Percentiles rank a stretch among this genome's conserved stretches.
phyloP scores from a whole-genome alignment of 2,888 invertebrate genomes.

The Ochropleura leucogaster region DNA sequence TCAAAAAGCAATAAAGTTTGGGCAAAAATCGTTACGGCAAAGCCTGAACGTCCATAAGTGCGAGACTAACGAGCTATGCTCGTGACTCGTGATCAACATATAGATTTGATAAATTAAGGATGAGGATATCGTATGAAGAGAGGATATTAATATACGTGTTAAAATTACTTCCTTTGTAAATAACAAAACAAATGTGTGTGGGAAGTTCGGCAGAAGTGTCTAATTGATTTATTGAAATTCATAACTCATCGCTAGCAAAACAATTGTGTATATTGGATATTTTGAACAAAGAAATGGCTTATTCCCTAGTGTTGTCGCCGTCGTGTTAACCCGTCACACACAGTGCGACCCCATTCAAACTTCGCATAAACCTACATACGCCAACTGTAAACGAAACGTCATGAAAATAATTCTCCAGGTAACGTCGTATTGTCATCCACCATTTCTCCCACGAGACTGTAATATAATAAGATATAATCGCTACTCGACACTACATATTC shows the following conservation, averaged over 20 bases:
- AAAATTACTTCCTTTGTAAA: constrained; percentile 61
- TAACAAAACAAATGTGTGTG: constrained; percentile 25
- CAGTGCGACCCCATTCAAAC: constrained; percentile 47
- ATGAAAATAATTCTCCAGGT: constrained; percentile 56
- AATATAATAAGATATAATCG: constrained; percentile 54
- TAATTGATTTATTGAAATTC: constrained; percentile 48
- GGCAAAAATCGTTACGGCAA: constrained; percentile 67
- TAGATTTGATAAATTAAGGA: constrained; percentile 64
- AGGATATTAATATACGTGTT: constrained; percentile 53
- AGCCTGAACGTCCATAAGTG: constrained; percentile 56
- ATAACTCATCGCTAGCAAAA: constrained; percentile 33
- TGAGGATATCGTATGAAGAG: constrained; percentile 56
- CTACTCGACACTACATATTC: constrained; percentile 42
- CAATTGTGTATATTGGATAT: constrained; percentile 5
- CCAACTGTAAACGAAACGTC: constrained; percentile 46
- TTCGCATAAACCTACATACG: constrained; percentile 53
- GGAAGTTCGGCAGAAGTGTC: constrained; percentile 41
- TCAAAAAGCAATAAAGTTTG: constrained; percentile 71
- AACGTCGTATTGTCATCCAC: constrained; percentile 60
- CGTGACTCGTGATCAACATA: constrained; percentile 66
- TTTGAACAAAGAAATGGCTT: constrained; percentile 19
- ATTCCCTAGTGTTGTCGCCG: constrained; percentile 13
- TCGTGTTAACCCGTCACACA: constrained; percentile 16
- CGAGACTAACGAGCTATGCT: constrained; percentile 69
- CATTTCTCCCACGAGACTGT: constrained; percentile 54